Evolutionary conservation across 2,888 invertebrate genomes (phyloP).

Genomic region (Bombylius major): DNA sequence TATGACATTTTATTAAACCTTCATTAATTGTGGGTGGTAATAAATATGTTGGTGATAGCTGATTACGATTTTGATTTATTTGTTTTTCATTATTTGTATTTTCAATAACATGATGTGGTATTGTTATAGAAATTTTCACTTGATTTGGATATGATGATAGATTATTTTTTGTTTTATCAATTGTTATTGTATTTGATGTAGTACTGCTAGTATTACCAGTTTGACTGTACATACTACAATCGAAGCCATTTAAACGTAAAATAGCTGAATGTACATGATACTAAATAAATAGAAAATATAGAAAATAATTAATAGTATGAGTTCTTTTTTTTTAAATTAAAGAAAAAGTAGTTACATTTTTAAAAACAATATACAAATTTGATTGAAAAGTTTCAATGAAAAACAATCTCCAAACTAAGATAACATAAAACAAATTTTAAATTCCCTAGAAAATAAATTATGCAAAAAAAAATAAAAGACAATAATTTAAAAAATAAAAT

Average conservation of each 20-base stretch:
- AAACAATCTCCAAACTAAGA: no score
- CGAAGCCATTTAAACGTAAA: conserved; percentile 42
- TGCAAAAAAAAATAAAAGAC: no score
- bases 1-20: conserved; percentile 17
- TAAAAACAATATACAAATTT: not conserved
- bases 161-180: conserved; percentile 7
- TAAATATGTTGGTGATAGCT: conserved; percentile 26
- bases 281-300: conserved; percentile 20
- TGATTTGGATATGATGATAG: conserved; percentile 15
- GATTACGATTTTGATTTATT: conserved; percentile 18
- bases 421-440: no score
- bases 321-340: not conserved
- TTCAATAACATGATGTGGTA: conserved; percentile 9
- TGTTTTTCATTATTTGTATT: not conserved
- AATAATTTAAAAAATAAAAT: no score
- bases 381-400: not conserved
- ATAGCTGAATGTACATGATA: conserved; percentile 46
- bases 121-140: conserved; percentile 25
- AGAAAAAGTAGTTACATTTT: not conserved
- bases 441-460: no score
- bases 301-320: not conserved
- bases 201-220: conserved; percentile 2
- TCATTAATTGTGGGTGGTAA: conserved; percentile 21
- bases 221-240: conserved; percentile 41
- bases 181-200: not conserved